These are phyloP conservation scores for Nineta flava DNA, from an alignment of 2,888 invertebrate species.

Conservation along the genomic window DNA sequence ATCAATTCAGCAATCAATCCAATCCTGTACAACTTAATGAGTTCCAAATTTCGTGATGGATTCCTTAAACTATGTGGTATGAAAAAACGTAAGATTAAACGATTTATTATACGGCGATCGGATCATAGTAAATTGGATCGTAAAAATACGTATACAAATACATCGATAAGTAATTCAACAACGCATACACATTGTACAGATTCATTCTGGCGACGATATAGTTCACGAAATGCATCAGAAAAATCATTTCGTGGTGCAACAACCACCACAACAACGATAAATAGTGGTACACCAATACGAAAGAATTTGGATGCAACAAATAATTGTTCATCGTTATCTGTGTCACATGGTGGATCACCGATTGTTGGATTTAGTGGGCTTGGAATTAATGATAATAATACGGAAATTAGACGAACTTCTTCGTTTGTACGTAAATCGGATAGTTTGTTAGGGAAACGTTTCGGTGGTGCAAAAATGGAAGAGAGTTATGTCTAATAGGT, in stretches of 20 bases:
- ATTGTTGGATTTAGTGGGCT: not conserved
- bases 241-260: slow-evolving; percentile 8
- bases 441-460: not conserved
- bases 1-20: slow-evolving; percentile 86
- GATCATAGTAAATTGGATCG: slow-evolving; percentile 37
- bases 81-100: slow-evolving; percentile 20
- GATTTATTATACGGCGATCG: slow-evolving; percentile 13
- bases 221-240: slow-evolving; percentile 26
- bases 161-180: slow-evolving; percentile 42
- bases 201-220: slow-evolving; percentile 45
- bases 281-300: not conserved
- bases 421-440: not conserved
- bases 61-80: slow-evolving; percentile 49
- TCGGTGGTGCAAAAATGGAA: not conserved
- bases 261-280: not conserved
- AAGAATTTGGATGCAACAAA: not conserved
- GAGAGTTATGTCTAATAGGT: not conserved
- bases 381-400: not conserved
- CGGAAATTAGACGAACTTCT: not conserved
- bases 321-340: not conserved
- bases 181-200: slow-evolving; percentile 42
- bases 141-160: slow-evolving; percentile 48
- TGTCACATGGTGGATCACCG: not conserved
- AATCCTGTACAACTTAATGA: slow-evolving; percentile 81
- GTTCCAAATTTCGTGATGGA: slow-evolving; percentile 75